These are phyloP conservation scores for Hylaeus volcanicus DNA, from an alignment of 1,140 invertebrate genomes.

Conservation along the genomic window DNA sequence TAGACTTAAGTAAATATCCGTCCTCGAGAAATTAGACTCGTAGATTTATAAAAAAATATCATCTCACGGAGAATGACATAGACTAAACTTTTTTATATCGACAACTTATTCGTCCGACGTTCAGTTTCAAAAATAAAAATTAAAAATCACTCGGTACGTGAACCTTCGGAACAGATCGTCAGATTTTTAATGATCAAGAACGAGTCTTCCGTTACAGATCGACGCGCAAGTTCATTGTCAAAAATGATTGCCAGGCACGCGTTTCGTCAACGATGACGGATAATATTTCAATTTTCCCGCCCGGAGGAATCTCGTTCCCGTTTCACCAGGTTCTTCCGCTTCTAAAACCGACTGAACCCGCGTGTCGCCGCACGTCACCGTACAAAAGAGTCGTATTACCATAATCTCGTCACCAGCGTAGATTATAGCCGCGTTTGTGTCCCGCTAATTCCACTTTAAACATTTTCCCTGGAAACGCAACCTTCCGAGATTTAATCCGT, in stretches of 20 bases:
- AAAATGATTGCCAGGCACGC: neutral
- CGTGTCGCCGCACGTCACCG: slow-evolving; percentile 36
- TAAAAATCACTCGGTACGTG: no score
- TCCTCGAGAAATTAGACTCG: no score
- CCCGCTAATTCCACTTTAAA: slow-evolving; percentile 52
- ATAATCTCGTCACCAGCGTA: slow-evolving; percentile 44
- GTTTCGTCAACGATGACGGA: neutral
- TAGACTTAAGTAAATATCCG: no score
- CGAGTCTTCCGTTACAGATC: neutral
- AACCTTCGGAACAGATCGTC: neutral
- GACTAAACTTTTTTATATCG: no score
- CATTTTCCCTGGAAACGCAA: slow-evolving; percentile 38
- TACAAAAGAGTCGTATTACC: slow-evolving; percentile 49
- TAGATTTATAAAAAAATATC: no score
- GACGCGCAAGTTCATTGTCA: neutral
- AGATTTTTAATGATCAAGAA: no score
- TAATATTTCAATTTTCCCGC: neutral
- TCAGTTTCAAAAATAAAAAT: no score
- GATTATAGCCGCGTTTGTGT: slow-evolving; percentile 18
- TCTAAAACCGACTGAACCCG: slow-evolving; percentile 37
- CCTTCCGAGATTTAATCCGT: slow-evolving; percentile 32
- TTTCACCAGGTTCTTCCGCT: slow-evolving; percentile 1
- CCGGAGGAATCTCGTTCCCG: slow-evolving; percentile 6
- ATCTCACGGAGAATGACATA: no score
- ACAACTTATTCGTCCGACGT: no score